These are phyloP conservation scores for Agrenia bidenticulata DNA, from an alignment of 2,888 invertebrate species.

Conservation along the genomic window DNA sequence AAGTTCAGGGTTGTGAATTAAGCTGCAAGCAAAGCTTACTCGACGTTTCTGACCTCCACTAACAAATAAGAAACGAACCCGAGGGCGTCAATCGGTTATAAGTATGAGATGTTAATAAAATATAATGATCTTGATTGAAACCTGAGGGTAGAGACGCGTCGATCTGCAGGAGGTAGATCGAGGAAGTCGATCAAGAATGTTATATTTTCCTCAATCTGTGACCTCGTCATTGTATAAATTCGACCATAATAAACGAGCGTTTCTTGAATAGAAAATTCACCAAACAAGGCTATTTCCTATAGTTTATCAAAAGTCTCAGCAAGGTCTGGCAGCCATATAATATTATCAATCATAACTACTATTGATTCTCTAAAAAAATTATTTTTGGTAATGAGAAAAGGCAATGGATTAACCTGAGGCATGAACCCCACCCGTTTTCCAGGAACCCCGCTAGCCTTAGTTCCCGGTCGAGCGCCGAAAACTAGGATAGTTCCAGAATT, in stretches of 20 bases:
- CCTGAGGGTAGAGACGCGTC: slow-evolving; percentile 60
- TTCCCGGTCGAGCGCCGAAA: slow-evolving; percentile 84
- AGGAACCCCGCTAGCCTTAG: slow-evolving; percentile 85
- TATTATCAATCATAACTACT: too few species aligned
- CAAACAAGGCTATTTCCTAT: slow-evolving; percentile 84
- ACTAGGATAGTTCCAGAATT: slow-evolving; percentile 86
- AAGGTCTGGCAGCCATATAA: too few species aligned
- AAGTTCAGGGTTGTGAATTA: slow-evolving; percentile 57
- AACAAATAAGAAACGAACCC: slow-evolving; percentile 10
- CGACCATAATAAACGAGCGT: slow-evolving; percentile 39
- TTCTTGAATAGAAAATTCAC: slow-evolving; percentile 88
- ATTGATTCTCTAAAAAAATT: too few species aligned
- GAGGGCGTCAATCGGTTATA: neutral
- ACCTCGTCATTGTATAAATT: slow-evolving; percentile 40
- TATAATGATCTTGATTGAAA: slow-evolving; percentile 55
- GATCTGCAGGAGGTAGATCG: slow-evolving; percentile 30
- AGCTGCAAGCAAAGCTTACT: slow-evolving; percentile 57
- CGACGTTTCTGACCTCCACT: slow-evolving; percentile 59
- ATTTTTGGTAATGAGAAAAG: slow-evolving; percentile 21
- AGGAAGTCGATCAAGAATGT: slow-evolving; percentile 40
- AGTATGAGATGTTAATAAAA: neutral
- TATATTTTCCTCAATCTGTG: slow-evolving; percentile 31
- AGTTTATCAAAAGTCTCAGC: slow-evolving; percentile 52
- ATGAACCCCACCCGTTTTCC: slow-evolving; percentile 93
- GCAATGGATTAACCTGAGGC: slow-evolving; percentile 57